Evolutionary conservation across 1,140 invertebrate genomes (phyloP).

Genomic region (Bombus impatiens): DNA sequence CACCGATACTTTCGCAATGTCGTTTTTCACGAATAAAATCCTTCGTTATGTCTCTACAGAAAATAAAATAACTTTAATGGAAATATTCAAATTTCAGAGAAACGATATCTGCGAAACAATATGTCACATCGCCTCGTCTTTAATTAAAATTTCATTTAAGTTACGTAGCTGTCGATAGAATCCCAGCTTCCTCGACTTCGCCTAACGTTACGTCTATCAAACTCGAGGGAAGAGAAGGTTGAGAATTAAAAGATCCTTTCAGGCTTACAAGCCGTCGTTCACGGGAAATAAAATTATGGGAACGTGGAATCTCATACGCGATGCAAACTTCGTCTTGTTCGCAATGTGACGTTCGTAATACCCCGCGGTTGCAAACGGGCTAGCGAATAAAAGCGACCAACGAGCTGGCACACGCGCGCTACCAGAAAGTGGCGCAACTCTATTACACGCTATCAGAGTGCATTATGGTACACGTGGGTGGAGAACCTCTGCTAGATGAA

Average conservation of each 20-base stretch:
- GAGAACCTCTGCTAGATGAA: slow-evolving; percentile 69
- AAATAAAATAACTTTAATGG: no score
- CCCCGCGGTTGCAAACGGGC: neutral
- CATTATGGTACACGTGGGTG: slow-evolving; percentile 65
- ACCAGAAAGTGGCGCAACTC: slow-evolving; percentile 73
- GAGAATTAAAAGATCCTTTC: neutral
- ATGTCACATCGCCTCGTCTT: no score
- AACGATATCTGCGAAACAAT: no score
- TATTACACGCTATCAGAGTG: slow-evolving; percentile 72
- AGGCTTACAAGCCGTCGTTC: neutral
- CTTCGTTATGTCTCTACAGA: no score
- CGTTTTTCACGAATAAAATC: no score
- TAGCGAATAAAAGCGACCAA: neutral
- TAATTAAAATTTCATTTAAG: no score
- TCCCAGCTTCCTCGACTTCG: no score
- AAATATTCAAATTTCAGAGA: no score
- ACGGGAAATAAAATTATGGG: neutral
- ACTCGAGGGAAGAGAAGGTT: neutral
- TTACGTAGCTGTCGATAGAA: no score
- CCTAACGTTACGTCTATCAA: neutral
- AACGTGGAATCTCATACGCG: slow-evolving; percentile 26
- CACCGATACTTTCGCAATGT: no score
- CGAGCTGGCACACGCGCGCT: neutral
- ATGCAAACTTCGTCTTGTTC: slow-evolving; percentile 31
- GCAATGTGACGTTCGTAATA: slow-evolving; percentile 38